Percentiles rank a stretch among this genome's conserved stretches.
These are phyloP conservation scores for Meliscaeva auricollis DNA, from an alignment of 2,888 invertebrate genomes.

Conservation along the genomic window DNA sequence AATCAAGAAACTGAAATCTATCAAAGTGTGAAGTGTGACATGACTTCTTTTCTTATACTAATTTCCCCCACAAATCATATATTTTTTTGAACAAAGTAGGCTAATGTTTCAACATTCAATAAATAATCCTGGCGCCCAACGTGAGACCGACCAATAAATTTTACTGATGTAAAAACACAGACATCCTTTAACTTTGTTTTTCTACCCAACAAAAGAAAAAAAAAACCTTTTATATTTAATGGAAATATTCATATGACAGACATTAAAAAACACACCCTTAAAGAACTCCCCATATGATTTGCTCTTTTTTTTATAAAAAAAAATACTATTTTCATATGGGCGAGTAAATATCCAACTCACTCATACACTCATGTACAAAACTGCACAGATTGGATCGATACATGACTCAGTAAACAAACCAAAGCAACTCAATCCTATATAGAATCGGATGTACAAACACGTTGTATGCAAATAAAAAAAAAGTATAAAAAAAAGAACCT, in stretches of 20 bases:
- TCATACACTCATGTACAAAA: conserved; percentile 9
- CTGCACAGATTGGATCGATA: conserved; percentile 53
- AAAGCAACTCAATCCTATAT: conserved; percentile 30
- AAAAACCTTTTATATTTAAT: background rate
- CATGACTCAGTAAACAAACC: conserved; percentile 61
- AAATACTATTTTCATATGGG: conserved; percentile 5
- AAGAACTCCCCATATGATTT: background rate
- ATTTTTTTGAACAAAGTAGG: too few species aligned
- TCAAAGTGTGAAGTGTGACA: too few species aligned
- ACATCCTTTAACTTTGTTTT: background rate
- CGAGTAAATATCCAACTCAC: conserved; percentile 35
- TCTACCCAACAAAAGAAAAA: background rate
- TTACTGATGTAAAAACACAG: background rate
- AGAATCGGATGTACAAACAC: background rate
- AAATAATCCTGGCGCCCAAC: conserved; percentile 14
- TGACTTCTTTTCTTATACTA: too few species aligned
- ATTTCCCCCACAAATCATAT: too few species aligned
- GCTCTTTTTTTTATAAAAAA: conserved; percentile 3
- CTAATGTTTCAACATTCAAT: background rate
- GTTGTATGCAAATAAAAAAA: background rate
- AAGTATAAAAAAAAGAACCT: background rate
- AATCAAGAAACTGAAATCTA: too few species aligned
- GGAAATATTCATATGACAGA: background rate
- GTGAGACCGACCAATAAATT: conserved; percentile 2
- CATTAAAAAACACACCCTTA: conserved; percentile 21